phyloP scores from a whole-genome alignment of 2,888 invertebrate species.

The Tetranychus truncatus region DNA sequence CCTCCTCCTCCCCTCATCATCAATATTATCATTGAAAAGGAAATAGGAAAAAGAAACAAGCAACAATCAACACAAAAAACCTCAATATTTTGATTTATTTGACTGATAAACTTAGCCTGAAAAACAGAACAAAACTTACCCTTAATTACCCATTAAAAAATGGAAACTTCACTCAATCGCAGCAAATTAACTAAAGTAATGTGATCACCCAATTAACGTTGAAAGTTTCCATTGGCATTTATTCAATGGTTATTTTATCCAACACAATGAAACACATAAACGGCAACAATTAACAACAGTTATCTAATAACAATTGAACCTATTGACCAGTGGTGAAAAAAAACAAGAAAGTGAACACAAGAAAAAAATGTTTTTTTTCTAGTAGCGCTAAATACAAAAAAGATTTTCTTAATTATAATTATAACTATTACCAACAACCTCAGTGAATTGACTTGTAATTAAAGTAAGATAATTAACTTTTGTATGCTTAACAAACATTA shows the following conservation, averaged over 20 bases:
- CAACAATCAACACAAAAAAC: not conserved
- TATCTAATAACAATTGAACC: not conserved
- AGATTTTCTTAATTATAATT: too few species aligned
- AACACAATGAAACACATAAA: not conserved
- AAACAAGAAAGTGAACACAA: too few species aligned
- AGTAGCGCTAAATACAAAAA: too few species aligned
- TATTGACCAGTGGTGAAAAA: too few species aligned
- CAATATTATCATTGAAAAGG: not conserved
- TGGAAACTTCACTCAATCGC: not conserved
- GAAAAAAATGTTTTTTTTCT: too few species aligned
- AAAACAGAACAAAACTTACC: not conserved
- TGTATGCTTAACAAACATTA: too few species aligned
- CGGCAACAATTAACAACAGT: not conserved
- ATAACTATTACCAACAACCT: too few species aligned
- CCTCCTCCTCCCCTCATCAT: not conserved
- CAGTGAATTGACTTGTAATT: too few species aligned
- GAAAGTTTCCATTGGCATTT: not conserved
- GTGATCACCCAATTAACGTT: not conserved
- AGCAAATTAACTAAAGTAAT: not conserved
- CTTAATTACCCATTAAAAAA: not conserved
- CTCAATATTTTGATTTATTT: not conserved
- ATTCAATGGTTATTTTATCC: not conserved
- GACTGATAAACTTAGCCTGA: not conserved
- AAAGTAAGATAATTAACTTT: too few species aligned
- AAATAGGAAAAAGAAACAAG: too few species aligned